Conservation (phyloP, 2,797 vertebrate genomes). For the Streptopelia turtur region DNA sequence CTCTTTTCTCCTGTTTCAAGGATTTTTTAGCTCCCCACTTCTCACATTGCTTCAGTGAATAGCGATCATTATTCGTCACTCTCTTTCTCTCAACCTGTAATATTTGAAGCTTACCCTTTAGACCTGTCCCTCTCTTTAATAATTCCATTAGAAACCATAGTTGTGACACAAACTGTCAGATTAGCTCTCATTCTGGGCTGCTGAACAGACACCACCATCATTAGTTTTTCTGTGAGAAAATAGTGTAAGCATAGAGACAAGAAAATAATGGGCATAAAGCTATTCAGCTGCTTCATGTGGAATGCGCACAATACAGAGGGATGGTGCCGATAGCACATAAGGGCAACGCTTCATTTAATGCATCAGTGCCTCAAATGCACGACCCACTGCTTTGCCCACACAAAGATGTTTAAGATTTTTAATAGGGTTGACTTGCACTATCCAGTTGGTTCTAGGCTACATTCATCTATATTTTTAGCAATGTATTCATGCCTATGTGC, state of each 20-base stretch:
- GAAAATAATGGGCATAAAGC: slow-evolving; percentile 13
- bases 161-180: slow-evolving; percentile 29
- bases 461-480: not conserved
- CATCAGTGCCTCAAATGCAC: not conserved
- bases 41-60: not conserved
- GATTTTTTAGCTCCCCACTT: not conserved
- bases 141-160: not conserved
- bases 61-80: not conserved
- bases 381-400: not conserved
- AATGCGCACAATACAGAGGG: not conserved
- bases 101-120: slow-evolving; percentile 21
- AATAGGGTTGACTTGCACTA: not conserved
- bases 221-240: slow-evolving; percentile 32
- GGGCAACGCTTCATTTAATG: slow-evolving; percentile 7
- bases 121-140: not conserved
- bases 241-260: not conserved
- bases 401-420: not conserved
- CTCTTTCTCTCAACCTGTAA: not conserved
- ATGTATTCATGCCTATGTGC: not conserved
- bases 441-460: not conserved
- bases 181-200: slow-evolving; percentile 41
- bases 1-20: not conserved
- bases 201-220: slow-evolving; percentile 36
- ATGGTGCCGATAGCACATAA: not conserved
- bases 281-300: not conserved